Conservation (phyloP, 1,140 invertebrate genomes). For the Drosophila equinoxialis region DNA sequence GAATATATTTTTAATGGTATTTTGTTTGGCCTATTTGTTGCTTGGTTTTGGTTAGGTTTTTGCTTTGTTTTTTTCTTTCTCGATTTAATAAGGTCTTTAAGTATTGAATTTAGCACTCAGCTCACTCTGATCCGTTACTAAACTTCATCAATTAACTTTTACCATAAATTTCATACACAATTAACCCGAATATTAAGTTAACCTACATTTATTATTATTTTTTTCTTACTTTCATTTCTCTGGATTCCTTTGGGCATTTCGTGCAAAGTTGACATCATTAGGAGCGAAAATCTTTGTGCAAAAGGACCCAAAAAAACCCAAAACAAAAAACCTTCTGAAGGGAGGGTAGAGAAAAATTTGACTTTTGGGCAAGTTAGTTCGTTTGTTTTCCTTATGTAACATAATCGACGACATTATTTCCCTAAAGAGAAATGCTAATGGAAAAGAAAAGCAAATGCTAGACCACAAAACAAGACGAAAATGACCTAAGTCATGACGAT, state of each 20-base stretch:
- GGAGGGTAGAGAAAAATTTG: slow-evolving; percentile 20
- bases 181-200: slow-evolving; percentile 61
- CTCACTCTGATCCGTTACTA: background rate
- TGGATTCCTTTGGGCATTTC: slow-evolving; percentile 38
- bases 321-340: background rate
- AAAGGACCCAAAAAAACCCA: background rate
- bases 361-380: slow-evolving; percentile 37
- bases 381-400: slow-evolving; percentile 62
- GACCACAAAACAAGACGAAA: slow-evolving; percentile 39
- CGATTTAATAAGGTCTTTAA: background rate
- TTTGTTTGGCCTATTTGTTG: slow-evolving; percentile 11
- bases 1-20: slow-evolving; percentile 51
- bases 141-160: slow-evolving; percentile 14
- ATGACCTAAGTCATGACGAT: slow-evolving; percentile 55
- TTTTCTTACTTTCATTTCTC: background rate
- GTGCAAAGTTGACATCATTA: slow-evolving; percentile 71
- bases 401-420: slow-evolving; percentile 76
- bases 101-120: background rate
- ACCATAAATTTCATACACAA: slow-evolving; percentile 27
- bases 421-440: slow-evolving; percentile 46
- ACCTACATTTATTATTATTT: slow-evolving; percentile 29
- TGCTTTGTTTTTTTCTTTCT: background rate
- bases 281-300: slow-evolving; percentile 44
- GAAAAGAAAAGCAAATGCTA: slow-evolving; percentile 68
- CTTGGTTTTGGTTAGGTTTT: background rate